phyloP scores from a whole-genome alignment of 2,797 vertebrate species.

The Molothrus aeneus region DNA sequence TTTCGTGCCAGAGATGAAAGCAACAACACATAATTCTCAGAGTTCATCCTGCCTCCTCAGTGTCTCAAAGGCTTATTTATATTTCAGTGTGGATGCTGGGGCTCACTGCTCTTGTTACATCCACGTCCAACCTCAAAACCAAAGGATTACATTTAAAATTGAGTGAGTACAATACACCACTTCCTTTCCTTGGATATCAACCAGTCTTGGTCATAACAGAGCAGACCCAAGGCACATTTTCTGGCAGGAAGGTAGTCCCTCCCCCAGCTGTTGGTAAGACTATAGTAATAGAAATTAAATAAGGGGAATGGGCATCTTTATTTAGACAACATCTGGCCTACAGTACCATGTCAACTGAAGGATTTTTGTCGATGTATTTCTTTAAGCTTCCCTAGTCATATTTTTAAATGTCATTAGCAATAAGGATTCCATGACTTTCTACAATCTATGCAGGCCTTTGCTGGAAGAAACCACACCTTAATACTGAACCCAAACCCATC shows the following conservation, averaged over 20 bases:
- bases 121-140: neutral
- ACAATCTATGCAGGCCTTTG: neutral
- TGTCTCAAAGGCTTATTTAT: constrained; percentile 33
- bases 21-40: constrained; percentile 25
- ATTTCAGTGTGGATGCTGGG: neutral
- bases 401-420: neutral
- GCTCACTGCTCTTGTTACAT: neutral
- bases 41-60: constrained; percentile 1
- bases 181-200: neutral
- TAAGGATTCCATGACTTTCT: neutral
- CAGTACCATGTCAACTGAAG: neutral
- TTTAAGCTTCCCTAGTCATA: neutral
- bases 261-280: neutral
- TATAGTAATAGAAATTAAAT: neutral
- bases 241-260: neutral
- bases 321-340: neutral
- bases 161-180: neutral
- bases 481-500: neutral
- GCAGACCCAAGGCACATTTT: neutral
- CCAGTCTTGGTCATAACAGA: neutral
- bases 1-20: constrained; percentile 20
- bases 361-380: neutral
- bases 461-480: neutral
- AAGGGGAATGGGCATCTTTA: neutral
- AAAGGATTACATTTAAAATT: neutral